Conservation (phyloP, 2,113 vertebrate genomes). For the Salvator merianae region DNA sequence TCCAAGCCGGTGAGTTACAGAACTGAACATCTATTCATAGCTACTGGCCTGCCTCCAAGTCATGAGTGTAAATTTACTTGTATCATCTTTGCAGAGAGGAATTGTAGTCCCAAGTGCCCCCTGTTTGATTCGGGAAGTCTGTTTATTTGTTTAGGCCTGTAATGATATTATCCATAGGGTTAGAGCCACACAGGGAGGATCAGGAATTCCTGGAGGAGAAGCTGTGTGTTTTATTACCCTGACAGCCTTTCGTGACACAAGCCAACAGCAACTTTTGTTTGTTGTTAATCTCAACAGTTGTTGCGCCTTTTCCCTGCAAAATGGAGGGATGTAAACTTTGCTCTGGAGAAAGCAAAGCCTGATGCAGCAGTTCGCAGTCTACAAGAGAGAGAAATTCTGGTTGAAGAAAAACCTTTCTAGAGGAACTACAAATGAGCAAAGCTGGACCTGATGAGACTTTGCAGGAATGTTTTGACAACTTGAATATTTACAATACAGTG, state of each 20-base stretch:
- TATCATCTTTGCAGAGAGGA: conserved; percentile 77
- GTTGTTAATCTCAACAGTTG: not conserved
- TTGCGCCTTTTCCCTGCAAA: not conserved
- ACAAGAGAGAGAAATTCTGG: not conserved
- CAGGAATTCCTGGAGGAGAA: conserved; percentile 74
- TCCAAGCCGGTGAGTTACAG: conserved; percentile 69
- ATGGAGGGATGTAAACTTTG: not conserved
- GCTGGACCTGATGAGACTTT: not conserved
- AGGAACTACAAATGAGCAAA: not conserved
- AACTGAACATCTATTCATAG: conserved; percentile 83
- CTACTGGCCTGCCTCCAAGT: conserved; percentile 76
- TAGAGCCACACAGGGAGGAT: conserved; percentile 75
- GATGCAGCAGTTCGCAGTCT: not conserved
- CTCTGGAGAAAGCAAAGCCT: not conserved
- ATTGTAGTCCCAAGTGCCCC: conserved; percentile 71
- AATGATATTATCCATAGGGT: conserved; percentile 83
- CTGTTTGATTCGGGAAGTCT: conserved; percentile 74
- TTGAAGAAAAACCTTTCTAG: too few species aligned
- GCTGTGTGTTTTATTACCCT: conserved; percentile 73
- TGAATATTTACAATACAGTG: not conserved
- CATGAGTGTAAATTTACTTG: conserved; percentile 79
- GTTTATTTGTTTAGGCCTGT: conserved; percentile 87
- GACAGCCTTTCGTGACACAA: conserved; percentile 75
- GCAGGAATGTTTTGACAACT: not conserved
- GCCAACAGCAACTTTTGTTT: conserved; percentile 69